Conservation (phyloP, 2,797 vertebrate species). For the Siniperca obscura region DNA sequence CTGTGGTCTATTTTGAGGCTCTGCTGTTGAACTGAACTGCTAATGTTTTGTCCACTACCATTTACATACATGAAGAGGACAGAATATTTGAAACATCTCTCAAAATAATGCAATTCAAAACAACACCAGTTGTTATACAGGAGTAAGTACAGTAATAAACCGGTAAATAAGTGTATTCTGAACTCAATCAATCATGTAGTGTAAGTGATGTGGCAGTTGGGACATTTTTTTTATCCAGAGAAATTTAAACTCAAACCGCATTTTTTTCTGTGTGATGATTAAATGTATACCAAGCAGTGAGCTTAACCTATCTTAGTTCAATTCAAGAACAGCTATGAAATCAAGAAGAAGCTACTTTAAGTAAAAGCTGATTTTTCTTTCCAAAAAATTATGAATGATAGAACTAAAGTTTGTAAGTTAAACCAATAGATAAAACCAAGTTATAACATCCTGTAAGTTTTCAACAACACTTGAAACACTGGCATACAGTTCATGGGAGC, state of each 20-base stretch:
- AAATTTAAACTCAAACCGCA: background rate
- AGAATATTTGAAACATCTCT: background rate
- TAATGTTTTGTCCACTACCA: background rate
- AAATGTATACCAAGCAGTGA: background rate
- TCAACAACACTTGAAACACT: background rate
- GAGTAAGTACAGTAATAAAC: background rate
- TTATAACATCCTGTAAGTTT: background rate
- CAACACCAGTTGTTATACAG: background rate
- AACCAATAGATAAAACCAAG: background rate
- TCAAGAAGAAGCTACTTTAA: background rate
- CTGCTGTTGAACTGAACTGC: background rate
- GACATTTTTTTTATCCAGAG: background rate
- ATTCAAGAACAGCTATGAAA: background rate
- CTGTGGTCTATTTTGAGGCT: background rate
- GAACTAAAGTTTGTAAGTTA: background rate
- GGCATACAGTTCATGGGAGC: background rate
- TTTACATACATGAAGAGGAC: background rate
- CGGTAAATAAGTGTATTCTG: background rate
- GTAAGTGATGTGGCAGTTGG: background rate
- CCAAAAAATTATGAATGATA: background rate
- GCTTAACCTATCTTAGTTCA: background rate
- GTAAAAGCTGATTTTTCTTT: background rate
- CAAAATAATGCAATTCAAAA: background rate
- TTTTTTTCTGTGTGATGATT: background rate
- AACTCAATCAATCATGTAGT: background rate